phyloP scores from a whole-genome alignment of 2,113 vertebrate genomes.

The Oceanodroma tethys region DNA sequence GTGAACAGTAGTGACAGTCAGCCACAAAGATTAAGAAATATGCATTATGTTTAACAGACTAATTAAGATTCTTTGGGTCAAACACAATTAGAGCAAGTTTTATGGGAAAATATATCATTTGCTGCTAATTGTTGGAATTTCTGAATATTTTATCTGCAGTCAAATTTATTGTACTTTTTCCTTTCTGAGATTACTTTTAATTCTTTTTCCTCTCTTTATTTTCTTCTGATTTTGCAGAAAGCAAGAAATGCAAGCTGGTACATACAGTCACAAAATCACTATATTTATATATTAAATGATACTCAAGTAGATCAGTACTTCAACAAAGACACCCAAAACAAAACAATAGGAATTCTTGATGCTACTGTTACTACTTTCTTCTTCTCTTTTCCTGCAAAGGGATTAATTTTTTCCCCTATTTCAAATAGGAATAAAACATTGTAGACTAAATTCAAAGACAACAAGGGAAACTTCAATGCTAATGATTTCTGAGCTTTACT shows the following conservation, averaged over 20 bases:
- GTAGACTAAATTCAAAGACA: not conserved
- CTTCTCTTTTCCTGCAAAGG: not conserved
- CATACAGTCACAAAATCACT: not conserved
- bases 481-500: not conserved
- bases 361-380: not conserved
- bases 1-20: not conserved
- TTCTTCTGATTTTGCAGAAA: not conserved
- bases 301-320: not conserved
- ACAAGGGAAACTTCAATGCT: not conserved
- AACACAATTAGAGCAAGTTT: not conserved
- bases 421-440: not conserved
- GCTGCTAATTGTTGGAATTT: not conserved
- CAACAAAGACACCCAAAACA: not conserved
- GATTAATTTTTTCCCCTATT: not conserved
- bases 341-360: not conserved
- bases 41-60: not conserved
- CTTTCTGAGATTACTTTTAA: not conserved
- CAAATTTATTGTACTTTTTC: not conserved
- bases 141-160: not conserved
- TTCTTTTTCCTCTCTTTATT: not conserved
- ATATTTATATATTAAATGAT: not conserved
- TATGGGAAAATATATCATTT: not conserved
- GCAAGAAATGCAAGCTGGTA: not conserved
- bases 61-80: not conserved
- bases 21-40: not conserved